Conservation (phyloP, 2,797 vertebrate species). For the Hipposideros larvatus region DNA sequence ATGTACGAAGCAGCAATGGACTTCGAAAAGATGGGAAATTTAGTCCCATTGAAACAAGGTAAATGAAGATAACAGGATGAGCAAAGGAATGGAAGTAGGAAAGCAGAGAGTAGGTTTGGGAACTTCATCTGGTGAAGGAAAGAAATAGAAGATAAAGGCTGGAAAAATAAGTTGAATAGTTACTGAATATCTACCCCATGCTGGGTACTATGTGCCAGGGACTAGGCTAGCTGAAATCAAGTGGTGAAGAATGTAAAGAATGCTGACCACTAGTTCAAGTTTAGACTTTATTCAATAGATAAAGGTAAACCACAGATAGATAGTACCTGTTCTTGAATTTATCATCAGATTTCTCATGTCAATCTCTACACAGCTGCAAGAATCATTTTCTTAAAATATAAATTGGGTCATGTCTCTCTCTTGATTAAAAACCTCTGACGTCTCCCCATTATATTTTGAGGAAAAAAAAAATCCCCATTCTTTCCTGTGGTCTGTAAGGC, state of each 20-base stretch:
- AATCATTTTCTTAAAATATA: conserved; percentile 12
- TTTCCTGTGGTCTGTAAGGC: neutral
- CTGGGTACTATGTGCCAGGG: neutral
- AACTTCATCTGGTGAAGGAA: neutral
- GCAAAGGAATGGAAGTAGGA: neutral
- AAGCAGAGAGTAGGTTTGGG: neutral
- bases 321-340: neutral
- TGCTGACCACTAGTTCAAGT: neutral
- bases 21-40: neutral
- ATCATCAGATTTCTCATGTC: conserved; percentile 15
- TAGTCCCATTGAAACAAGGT: neutral
- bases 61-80: neutral
- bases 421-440: conserved; percentile 6
- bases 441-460: neutral
- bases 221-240: neutral
- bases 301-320: neutral
- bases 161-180: neutral
- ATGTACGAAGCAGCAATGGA: neutral
- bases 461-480: neutral
- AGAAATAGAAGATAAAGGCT: neutral
- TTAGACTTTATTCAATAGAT: neutral
- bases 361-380: neutral
- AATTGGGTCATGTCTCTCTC: neutral
- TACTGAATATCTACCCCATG: neutral
- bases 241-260: neutral